Percentiles rank a stretch among this genome's conserved stretches.
These are phyloP conservation scores for Papilio xuthus DNA, from an alignment of 1,140 invertebrate species.

Conservation along the genomic window DNA sequence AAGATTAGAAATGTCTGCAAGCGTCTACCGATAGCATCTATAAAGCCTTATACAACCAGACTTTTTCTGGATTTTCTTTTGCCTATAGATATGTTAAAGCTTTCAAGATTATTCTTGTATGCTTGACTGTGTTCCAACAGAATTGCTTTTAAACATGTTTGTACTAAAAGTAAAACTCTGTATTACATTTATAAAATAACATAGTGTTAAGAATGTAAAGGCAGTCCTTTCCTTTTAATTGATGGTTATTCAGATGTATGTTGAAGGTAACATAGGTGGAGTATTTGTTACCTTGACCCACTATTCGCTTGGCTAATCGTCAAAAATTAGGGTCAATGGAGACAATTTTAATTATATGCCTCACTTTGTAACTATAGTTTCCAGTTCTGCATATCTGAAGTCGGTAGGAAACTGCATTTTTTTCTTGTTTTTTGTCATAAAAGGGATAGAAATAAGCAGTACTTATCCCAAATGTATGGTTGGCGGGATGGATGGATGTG, in stretches of 20 bases:
- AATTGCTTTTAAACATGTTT: neutral
- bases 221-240: neutral
- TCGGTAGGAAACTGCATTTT: neutral
- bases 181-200: too few species aligned
- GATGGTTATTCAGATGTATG: neutral
- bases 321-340: slow-evolving; percentile 5
- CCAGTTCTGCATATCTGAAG: neutral
- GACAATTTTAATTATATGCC: neutral
- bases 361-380: neutral
- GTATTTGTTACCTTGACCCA: neutral
- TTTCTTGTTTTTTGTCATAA: neutral
- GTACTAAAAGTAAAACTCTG: too few species aligned
- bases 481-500: too few species aligned
- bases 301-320: neutral
- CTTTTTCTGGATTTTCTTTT: slow-evolving; percentile 8
- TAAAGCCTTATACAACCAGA: slow-evolving; percentile 1
- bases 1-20: slow-evolving; percentile 39
- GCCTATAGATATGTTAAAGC: slow-evolving; percentile 9
- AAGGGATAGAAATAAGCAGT: neutral
- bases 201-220: neutral
- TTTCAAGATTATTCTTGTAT: neutral
- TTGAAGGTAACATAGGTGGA: neutral
- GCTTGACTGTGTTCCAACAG: neutral
- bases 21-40: slow-evolving; percentile 29
- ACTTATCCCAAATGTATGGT: too few species aligned